phyloP scores from a whole-genome alignment of 2,888 invertebrate species.

The Carterocephalus palaemon region DNA sequence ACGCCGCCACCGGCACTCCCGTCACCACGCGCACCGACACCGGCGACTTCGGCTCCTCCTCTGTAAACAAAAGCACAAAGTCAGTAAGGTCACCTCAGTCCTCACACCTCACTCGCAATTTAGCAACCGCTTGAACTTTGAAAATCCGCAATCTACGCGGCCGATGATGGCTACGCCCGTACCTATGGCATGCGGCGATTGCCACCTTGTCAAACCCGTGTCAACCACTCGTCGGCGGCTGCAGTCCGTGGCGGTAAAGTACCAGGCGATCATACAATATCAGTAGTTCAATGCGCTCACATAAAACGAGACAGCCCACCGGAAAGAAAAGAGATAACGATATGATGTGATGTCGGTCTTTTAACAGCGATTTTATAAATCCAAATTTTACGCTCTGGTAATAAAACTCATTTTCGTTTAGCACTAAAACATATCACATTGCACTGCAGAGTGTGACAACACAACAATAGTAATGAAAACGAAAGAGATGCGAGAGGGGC shows the following conservation, averaged over 20 bases:
- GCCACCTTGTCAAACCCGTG: constrained; percentile 63
- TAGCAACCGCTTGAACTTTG: background rate
- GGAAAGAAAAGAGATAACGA: constrained; percentile 42
- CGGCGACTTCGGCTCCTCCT: constrained; percentile 73
- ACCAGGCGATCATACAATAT: constrained; percentile 64
- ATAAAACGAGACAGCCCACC: constrained; percentile 28
- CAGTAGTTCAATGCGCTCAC: constrained; percentile 41
- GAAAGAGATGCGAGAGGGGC: constrained; percentile 53
- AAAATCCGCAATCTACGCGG: constrained; percentile 14
- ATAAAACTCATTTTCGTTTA: constrained; percentile 43
- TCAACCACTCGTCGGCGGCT: constrained; percentile 72
- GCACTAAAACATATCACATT: constrained; percentile 50
- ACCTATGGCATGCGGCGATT: constrained; percentile 4
- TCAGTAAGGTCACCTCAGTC: constrained; percentile 27
- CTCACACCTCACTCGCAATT: background rate
- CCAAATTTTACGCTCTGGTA: constrained; percentile 35
- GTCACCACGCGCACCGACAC: constrained; percentile 65
- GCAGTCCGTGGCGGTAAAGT: constrained; percentile 77
- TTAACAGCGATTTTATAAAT: constrained; percentile 35
- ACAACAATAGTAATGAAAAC: constrained; percentile 33
- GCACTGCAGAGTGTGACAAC: constrained; percentile 53
- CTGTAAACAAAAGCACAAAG: constrained; percentile 57
- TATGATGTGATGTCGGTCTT: constrained; percentile 35
- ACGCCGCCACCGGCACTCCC: constrained; percentile 57
- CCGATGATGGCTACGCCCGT: too few relatives aligned